Evolutionary conservation across 2,113 vertebrate species (phyloP), one percentile per base, ranked within the genome.

Genomic region (Spermophilus dauricus): DNA sequence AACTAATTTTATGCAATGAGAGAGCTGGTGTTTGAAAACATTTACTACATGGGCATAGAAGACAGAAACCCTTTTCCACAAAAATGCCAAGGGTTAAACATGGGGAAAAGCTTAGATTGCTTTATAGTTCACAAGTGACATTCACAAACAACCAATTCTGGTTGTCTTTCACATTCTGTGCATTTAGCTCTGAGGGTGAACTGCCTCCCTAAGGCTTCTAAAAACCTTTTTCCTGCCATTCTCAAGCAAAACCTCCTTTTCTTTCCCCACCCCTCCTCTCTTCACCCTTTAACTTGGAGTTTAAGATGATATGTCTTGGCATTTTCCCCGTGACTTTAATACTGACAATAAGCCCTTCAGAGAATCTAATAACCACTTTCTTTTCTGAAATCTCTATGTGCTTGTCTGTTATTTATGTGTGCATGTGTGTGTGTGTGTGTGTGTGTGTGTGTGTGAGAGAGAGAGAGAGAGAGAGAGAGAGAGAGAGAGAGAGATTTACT

Each of bases 1-100:
- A 45, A 45, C 45, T 45, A 45, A 45, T 45, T 45, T 45, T 45
- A 45, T 45, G 45, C 45, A 45, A 51, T 45, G 42, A 84, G 45
- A 67, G 45, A 89, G 34, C 73, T 82, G 39, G 0, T 80, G 67
- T 86, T 95, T 93, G 48, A 75, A 95, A 97, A 94, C 37, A 89
- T 92, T 95, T 83, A 51, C 61, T 86, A 28, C 73, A 42, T 76
- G 75, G 91, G 42, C 75, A 76, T 94, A 69, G 37, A 89, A 97
- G 63, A 63, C 81, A 94, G 88, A 82, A 92, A 91, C 9, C 75
- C 32, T 92, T 76, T 84, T 72, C 70, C 51, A 81, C 70, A 86
- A 95, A 96, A 94, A 75, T 89, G 7, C 28, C 72, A 65, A 90
- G 16, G 63, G 80, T 72, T 85, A 93, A 97, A 94, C n/a, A 69